These are phyloP conservation scores for Punctoribates punctum DNA, from an alignment of 2,888 invertebrate species.

Conservation along the genomic window DNA sequence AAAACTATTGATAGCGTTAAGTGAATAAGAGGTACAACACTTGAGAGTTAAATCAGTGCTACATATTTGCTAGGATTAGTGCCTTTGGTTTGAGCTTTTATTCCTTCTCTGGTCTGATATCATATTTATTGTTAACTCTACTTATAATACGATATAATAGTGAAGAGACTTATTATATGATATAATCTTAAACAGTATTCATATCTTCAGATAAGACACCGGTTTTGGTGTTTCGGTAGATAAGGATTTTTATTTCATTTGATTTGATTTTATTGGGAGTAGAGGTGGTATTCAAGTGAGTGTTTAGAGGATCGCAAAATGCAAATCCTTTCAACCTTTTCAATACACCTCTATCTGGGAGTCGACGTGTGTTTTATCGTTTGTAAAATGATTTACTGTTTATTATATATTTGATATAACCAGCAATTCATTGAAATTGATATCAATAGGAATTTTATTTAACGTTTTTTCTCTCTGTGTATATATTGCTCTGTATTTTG, in stretches of 20 bases:
- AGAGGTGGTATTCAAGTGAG: neutral
- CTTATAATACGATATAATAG: neutral
- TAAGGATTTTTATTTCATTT: neutral
- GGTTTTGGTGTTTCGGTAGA: constrained; percentile 3
- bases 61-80: constrained; percentile 24
- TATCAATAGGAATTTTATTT: constrained; percentile 13
- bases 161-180: neutral
- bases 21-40: constrained; percentile 9
- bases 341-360: neutral
- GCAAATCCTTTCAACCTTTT: constrained; percentile 5
- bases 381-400: constrained; percentile 21
- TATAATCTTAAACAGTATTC: neutral
- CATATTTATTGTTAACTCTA: constrained; percentile 16
- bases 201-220: neutral
- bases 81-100: neutral
- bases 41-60: constrained; percentile 27
- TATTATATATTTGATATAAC: constrained; percentile 5
- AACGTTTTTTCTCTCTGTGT: neutral
- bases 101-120: neutral
- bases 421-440: neutral
- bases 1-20: neutral
- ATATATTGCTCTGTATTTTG: neutral
- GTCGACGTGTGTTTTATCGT: neutral
- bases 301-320: neutral
- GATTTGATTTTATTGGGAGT: neutral